Evolutionary conservation across 2,888 invertebrate species (phyloP), one percentile per base, ranked within the genome.

Genomic region (Malthinus seriepunctatus): DNA sequence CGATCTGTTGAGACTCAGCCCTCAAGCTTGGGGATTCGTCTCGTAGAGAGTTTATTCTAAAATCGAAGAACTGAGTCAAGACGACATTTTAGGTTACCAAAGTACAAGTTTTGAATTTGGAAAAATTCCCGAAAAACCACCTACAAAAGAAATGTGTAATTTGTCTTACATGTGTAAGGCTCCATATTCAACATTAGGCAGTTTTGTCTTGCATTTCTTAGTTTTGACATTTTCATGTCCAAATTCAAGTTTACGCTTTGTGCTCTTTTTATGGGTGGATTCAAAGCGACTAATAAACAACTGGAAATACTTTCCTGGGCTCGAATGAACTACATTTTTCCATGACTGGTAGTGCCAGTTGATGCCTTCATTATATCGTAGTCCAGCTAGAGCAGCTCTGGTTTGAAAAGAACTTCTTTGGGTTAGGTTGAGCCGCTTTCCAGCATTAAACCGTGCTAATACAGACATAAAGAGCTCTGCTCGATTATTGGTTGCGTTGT

Each of bases 101-200:
- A 84, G 84, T 59, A 79, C 82, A 7, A 77, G 78, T 34, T 89
- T 91, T 71, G 81, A 82, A 53, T 76, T 88, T 51, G 87, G 87
- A 0, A 84, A 82, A 68, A 83, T 91, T 62, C 91, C 91, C 1
- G 84, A 85, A 60, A 77, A 83, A 37, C 88, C 90, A 2, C 91
- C 91, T 3, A 78, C 82, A 35, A 68, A 69, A 48, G 70, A 78
- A 62, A 71, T 79, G 74, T 79, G 79, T 65, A n/a, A n/a, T n/a
- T n/a, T n/a, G n/a, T n/a, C n/a, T n/a, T n/a, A n/a, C n/a, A n/a
- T n/a, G n/a, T n/a, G n/a, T n/a, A n/a, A n/a, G n/a, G n/a, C n/a
- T n/a, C n/a, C n/a, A n/a, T n/a, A n/a, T n/a, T n/a, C n/a, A n/a
- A n/a, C n/a, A n/a, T n/a, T n/a, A n/a, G n/a, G n/a, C n/a, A n/a